Evolutionary conservation across 2,797 vertebrate species (phyloP).

Genomic region (Pantherophis alleghaniensis): DNA sequence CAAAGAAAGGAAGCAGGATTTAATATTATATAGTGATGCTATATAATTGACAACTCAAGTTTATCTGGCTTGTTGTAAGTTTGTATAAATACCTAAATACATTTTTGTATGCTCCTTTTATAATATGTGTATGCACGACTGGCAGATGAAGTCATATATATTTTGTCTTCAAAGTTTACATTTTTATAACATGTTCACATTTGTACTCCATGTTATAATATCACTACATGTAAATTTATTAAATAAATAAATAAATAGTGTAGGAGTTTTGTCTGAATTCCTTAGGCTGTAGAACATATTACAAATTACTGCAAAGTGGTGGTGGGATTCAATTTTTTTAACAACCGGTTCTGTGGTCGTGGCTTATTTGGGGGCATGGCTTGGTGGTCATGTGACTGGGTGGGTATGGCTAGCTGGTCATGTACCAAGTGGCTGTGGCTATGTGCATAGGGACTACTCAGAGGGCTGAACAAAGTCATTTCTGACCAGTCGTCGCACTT

Average conservation of each 20-base stretch:
- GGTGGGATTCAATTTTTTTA: too few relatives aligned
- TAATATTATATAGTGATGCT: slow-evolving; percentile 55
- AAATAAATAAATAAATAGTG: neutral
- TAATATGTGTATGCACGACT: neutral
- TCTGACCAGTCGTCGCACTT: too few relatives aligned
- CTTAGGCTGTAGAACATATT: neutral
- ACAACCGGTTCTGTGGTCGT: too few relatives aligned
- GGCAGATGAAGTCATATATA: neutral
- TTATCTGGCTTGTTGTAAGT: neutral
- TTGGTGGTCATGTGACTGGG: too few relatives aligned
- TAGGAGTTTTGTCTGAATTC: neutral
- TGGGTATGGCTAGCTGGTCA: too few relatives aligned
- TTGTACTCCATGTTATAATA: neutral
- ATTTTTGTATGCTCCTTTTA: neutral
- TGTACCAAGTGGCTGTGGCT: too few relatives aligned
- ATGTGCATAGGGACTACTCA: too few relatives aligned
- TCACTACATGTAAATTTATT: neutral
- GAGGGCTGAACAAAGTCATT: too few relatives aligned
- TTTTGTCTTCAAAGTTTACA: neutral
- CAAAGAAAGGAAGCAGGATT: slow-evolving; percentile 31
- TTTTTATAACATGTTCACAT: neutral
- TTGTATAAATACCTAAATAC: neutral
- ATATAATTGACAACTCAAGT: slow-evolving; percentile 19
- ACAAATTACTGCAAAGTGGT: neutral
- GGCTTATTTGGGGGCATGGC: too few relatives aligned